Evolutionary conservation across 2,113 vertebrate species (phyloP).

Genomic region (Physeter macrocephalus): DNA sequence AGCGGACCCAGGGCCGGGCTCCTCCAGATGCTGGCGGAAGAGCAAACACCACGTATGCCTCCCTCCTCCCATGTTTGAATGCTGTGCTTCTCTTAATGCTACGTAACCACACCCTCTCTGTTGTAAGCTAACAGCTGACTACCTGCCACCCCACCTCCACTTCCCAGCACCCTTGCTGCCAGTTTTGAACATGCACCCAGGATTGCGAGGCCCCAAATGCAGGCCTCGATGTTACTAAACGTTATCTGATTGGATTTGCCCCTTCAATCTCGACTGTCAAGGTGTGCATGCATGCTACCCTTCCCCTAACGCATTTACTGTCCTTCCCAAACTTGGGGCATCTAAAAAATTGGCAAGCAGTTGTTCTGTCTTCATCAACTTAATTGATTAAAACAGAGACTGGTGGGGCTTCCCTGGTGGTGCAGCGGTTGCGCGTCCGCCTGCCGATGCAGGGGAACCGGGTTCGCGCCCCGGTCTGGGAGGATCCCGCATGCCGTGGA

Average conservation of each 20-base stretch:
- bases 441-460: too few species aligned
- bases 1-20: fast-evolving
- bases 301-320: background rate
- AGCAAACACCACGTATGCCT: fast-evolving
- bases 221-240: background rate
- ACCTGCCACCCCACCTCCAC: too few species aligned
- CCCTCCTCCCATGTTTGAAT: fast-evolving
- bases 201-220: background rate
- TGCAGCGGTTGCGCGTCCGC: too few species aligned
- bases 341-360: background rate
- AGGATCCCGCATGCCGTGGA: too few species aligned
- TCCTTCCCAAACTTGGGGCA: background rate
- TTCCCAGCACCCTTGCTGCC: background rate
- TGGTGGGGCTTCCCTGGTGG: too few species aligned
- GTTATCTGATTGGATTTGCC: background rate
- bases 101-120: background rate
- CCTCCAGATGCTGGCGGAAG: fast-evolving
- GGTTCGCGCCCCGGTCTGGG: too few species aligned
- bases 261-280: background rate
- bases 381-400: background rate
- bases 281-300: fast-evolving
- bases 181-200: background rate
- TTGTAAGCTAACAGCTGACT: background rate
- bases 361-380: background rate
- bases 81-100: background rate